These are phyloP conservation scores for Pogonomyrmex barbatus DNA, from an alignment of 1,140 invertebrate species.

Conservation along the genomic window DNA sequence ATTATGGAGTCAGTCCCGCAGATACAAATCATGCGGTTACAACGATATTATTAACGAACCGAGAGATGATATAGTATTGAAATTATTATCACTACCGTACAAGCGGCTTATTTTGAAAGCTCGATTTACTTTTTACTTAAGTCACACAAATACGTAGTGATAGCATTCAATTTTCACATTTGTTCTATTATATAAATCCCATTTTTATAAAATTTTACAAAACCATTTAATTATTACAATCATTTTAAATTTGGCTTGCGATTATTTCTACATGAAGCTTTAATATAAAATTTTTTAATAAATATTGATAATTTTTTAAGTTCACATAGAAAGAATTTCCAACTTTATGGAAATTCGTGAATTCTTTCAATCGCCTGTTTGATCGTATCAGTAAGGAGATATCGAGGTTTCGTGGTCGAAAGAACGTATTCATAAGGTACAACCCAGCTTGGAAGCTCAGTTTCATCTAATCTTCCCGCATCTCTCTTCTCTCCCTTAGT, in stretches of 20 bases:
- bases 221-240: not conserved
- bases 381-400: conserved; percentile 58
- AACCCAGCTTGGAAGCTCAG: conserved; percentile 64
- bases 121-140: not conserved
- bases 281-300: not conserved
- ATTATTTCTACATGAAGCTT: not conserved
- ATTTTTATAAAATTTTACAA: not conserved
- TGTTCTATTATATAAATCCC: not conserved
- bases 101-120: not conserved
- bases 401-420: conserved; percentile 58
- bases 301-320: not conserved
- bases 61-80: not conserved
- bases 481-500: conserved; percentile 53
- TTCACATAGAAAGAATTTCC: not conserved
- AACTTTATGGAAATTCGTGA: conserved; percentile 27
- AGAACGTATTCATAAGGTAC: conserved; percentile 66
- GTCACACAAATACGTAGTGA: not conserved
- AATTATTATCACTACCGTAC: conserved; percentile 21
- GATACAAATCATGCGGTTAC: conserved; percentile 14
- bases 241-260: not conserved
- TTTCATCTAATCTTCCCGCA: conserved; percentile 70
- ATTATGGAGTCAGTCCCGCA: conserved; percentile 5
- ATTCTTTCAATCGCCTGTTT: conserved; percentile 38
- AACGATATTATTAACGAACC: conserved; percentile 33
- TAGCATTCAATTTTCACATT: not conserved